Base-by-base conservation (phyloP, 2,113 vertebrate species). In the Syrmaticus mikado region DNA sequence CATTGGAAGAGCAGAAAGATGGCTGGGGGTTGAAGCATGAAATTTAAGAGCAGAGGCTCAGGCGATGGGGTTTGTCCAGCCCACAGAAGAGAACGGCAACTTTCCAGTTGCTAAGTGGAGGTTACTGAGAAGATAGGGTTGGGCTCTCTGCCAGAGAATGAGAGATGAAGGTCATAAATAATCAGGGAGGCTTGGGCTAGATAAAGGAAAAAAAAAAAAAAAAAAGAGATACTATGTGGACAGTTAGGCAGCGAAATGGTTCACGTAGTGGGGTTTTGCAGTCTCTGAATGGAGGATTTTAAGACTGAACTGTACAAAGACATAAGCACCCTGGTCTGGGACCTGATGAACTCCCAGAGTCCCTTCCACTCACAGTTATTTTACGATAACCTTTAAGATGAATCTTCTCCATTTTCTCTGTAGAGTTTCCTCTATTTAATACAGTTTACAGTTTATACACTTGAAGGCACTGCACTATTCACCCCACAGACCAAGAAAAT, bases 61-160 rank as follows among this genome's bases (percentile, higher is more conserved):
- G 46, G 52, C 32, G 32, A 0, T 25, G 32, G 8, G 21, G 21
- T 75, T 86, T 78, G 21, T 55, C 83, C 77, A 60, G 70, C 38
- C 66, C 30, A 4, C 1, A 1, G 70, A 74, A 71, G 46, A 81
- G 34, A 89, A 32, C 25, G 41, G 61, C 65, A 83, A 38, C 61
- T 50, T 89, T 32, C 52, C 66, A 46, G 61, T 43, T 78, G 73
- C 62, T 93, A 48, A 34, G 66, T 90, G 30, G 64, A 90, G 74
- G 58, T 79, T 87, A 87, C 48, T 0, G 1, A 93, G 70, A 91
- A 74, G 74, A 89, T 2, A 61, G n/a, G 13, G 62, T 74, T 65
- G 84, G 74, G 74, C 89, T 87, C 11, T 82, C 66, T 87, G 89
- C 89, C 74, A 92, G 38, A 61, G 38, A 72, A 78, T 5, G 52